Evolutionary conservation across 2,888 invertebrate genomes (phyloP).

Genomic region (Ferrisia virgata): DNA sequence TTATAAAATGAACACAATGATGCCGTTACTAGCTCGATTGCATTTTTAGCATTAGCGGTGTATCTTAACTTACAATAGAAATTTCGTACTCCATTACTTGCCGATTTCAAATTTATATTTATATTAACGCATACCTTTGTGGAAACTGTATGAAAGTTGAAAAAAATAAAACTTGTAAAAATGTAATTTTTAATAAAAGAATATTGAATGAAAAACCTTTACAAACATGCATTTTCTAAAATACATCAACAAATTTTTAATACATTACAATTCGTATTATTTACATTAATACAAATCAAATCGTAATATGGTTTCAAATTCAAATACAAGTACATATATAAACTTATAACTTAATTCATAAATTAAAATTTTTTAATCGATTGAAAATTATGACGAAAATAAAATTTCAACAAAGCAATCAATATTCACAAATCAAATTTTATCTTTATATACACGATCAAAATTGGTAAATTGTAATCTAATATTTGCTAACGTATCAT

Average conservation of each 20-base stretch:
- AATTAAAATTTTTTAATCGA: background rate
- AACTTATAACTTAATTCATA: background rate
- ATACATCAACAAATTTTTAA: conserved; percentile 20
- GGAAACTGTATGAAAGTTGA: background rate
- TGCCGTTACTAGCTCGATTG: no score
- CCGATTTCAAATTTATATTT: no score
- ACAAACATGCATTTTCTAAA: conserved; percentile 15
- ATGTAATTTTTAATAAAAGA: conserved; percentile 6
- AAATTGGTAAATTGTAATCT: background rate
- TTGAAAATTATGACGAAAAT: background rate
- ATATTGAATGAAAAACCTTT: conserved; percentile 15
- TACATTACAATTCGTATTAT: background rate
- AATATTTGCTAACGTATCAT: background rate
- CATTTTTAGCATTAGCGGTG: no score
- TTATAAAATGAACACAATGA: no score
- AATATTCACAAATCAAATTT: background rate
- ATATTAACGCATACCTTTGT: no score
- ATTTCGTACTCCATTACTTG: no score
- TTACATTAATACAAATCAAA: conserved; percentile 22
- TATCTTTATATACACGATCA: background rate
- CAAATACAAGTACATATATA: background rate
- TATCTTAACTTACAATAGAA: no score
- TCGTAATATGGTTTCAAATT: background rate
- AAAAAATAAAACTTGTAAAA: background rate
- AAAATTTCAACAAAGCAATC: background rate